Evolutionary conservation across 1,140 invertebrate species (phyloP).

Genomic region (Arion vulgaris): DNA sequence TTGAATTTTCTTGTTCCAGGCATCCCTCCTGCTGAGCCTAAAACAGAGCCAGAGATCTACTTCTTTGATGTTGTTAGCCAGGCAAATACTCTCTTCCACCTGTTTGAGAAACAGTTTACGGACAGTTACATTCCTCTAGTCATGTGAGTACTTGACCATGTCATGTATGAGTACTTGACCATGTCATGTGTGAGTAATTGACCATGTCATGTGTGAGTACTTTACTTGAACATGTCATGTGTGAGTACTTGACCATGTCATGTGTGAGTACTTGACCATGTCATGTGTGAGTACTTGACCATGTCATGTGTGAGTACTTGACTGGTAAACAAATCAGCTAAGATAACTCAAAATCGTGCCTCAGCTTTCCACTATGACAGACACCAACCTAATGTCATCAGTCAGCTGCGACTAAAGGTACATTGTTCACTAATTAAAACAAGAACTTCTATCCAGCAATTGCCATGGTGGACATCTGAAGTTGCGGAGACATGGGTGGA

Average conservation of each 20-base stretch:
- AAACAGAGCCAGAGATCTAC: conserved; percentile 86
- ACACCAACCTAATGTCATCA: no score
- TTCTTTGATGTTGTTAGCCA: conserved; percentile 96
- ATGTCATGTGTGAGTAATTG: background rate
- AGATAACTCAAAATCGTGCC: no score
- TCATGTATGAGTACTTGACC: no score
- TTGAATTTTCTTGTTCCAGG: conserved; percentile 67
- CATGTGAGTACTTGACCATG: conserved; percentile 76
- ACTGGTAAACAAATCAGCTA: no score
- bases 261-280: background rate
- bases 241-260: background rate
- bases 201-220: background rate
- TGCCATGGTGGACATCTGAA: no score
- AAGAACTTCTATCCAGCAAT: no score
- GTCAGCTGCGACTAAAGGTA: no score
- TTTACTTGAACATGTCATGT: background rate
- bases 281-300: no score
- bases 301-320: background rate
- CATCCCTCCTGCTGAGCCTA: conserved; percentile 91
- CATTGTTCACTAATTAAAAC: no score
- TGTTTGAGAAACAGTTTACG: conserved; percentile 95
- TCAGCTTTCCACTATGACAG: no score
- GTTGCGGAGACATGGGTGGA: no score
- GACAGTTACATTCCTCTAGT: conserved; percentile 92
- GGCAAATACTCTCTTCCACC: conserved; percentile 95